A percentile compares a stretch with the other conserved stretches of the same genome.
Conservation (phyloP, 2,797 vertebrate species). For the Salarias fasciatus region DNA sequence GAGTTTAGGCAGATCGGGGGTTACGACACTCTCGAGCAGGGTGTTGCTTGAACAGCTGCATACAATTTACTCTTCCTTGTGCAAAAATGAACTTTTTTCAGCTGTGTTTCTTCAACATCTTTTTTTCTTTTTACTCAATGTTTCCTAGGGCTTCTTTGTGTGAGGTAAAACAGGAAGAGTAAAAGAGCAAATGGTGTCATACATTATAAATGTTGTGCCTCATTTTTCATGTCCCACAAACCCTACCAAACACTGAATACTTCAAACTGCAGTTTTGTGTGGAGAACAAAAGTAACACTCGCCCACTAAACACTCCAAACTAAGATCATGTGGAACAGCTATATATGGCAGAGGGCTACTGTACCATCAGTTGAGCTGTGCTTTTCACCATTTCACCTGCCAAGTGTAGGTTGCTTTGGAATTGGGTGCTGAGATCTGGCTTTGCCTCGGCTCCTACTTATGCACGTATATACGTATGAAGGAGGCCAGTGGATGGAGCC, state of each 20-base stretch:
- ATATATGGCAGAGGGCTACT: constrained; percentile 50
- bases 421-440: constrained; percentile 70
- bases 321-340: constrained; percentile 60
- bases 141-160: constrained; percentile 10
- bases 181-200: too few relatives aligned
- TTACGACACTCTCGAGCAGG: constrained; percentile 32
- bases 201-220: too few relatives aligned
- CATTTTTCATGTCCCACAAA: constrained; percentile 25
- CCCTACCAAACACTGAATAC: constrained; percentile 19
- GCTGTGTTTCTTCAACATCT: not conserved
- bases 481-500: constrained; percentile 70
- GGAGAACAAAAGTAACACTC: constrained; percentile 56
- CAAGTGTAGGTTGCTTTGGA: constrained; percentile 82
- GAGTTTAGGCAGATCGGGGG: constrained; percentile 53
- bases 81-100: constrained; percentile 7
- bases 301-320: constrained; percentile 64
- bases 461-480: constrained; percentile 59
- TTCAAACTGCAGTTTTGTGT: constrained; percentile 37
- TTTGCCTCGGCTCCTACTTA: constrained; percentile 61
- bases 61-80: constrained; percentile 8
- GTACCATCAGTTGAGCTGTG: constrained; percentile 51
- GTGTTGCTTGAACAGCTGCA: constrained; percentile 8
- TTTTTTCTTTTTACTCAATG: not conserved
- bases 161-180: too few relatives aligned
- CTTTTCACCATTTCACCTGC: constrained; percentile 71